Percentiles rank a stretch among this genome's conserved stretches.
These are phyloP conservation scores for Bombyx mori DNA, from an alignment of 1,140 invertebrate genomes.

Conservation along the genomic window DNA sequence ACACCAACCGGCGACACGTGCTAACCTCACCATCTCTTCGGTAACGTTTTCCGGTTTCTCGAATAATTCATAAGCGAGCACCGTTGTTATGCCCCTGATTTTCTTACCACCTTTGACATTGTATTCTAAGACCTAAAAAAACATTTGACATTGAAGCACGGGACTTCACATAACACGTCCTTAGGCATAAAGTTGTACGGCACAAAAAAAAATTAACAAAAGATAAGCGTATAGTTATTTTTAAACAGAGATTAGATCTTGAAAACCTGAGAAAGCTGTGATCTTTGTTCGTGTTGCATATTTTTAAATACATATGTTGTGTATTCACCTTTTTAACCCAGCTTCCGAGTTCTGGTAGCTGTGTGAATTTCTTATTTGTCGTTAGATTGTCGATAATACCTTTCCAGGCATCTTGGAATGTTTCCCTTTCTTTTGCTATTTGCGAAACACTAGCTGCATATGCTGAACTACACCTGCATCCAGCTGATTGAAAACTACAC, in stretches of 20 bases:
- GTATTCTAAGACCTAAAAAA: constrained; percentile 77
- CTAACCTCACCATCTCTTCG: constrained; percentile 81
- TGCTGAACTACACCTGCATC: no score
- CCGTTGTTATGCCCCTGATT: constrained; percentile 82
- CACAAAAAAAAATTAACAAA: no score
- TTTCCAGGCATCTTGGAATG: constrained; percentile 45
- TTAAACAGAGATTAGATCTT: no score
- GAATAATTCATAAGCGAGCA: constrained; percentile 84
- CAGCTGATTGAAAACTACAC: no score
- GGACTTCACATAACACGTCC: no score
- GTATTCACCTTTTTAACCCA: constrained; percentile 44
- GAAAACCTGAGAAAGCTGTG: no score
- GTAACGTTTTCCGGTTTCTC: constrained; percentile 73
- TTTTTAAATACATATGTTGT: background rate
- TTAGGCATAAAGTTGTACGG: no score
- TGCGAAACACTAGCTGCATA: constrained; percentile 34
- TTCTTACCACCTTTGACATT: constrained; percentile 81
- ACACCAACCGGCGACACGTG: constrained; percentile 92
- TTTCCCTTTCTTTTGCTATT: constrained; percentile 36
- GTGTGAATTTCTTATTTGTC: constrained; percentile 27
- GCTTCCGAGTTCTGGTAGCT: constrained; percentile 33
- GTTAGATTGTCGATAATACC: constrained; percentile 31
- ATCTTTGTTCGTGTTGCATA: no score
- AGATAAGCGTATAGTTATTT: no score
- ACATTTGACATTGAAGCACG: background rate